Conservation (phyloP, 2,113 vertebrate species). For the Panthera uncia region DNA sequence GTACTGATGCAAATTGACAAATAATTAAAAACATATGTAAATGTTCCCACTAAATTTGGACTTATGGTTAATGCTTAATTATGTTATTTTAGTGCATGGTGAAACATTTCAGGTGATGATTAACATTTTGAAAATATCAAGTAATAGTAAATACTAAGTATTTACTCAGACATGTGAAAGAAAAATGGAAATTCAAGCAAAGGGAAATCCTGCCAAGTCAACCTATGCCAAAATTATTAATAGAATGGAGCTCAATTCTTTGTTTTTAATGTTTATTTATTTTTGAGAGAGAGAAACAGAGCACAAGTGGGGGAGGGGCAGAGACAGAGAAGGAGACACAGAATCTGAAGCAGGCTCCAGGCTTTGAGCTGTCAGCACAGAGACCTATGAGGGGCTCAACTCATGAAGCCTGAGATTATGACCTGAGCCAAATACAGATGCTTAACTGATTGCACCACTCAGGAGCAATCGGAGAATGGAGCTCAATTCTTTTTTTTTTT, state of each 20-base stretch:
- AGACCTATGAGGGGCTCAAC: too few species aligned
- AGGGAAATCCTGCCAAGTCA: not conserved
- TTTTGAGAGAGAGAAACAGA: too few species aligned
- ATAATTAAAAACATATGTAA: conserved; percentile 61
- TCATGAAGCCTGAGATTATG: too few species aligned
- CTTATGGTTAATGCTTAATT: conserved; percentile 56
- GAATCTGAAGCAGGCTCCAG: too few species aligned
- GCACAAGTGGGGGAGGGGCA: too few species aligned
- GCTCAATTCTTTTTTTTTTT: not conserved
- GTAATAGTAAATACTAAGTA: not conserved
- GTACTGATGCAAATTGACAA: conserved; percentile 40
- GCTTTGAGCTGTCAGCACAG: too few species aligned
- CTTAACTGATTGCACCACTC: too few species aligned
- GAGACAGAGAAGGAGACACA: too few species aligned
- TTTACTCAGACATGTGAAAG: not conserved
- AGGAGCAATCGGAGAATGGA: not conserved
- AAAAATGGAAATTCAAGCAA: conserved; percentile 30
- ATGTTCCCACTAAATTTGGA: conserved; percentile 16
- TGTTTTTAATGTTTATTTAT: too few species aligned
- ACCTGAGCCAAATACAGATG: too few species aligned
- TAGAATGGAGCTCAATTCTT: not conserved
- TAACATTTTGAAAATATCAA: conserved; percentile 54
- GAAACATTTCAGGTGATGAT: conserved; percentile 51
- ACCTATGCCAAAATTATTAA: not conserved
- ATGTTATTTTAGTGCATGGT: not conserved